Evolutionary conservation across 2,797 vertebrate species (phyloP).

Genomic region (Pangasius sanitwongsei): DNA sequence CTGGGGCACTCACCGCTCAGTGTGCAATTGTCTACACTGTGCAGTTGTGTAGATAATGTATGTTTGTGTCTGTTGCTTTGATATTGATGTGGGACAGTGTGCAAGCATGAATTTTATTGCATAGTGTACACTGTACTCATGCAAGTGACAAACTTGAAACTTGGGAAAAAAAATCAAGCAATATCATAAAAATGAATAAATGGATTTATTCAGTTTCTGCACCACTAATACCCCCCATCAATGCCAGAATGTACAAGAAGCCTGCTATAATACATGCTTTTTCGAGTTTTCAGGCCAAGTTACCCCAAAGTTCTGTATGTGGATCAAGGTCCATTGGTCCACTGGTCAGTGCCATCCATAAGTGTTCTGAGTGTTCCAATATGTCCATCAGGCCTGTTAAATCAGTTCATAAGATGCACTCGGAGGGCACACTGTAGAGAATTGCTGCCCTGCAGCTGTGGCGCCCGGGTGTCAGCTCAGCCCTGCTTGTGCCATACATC

Average conservation of each 20-base stretch:
- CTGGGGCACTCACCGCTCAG: background rate
- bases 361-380: constrained; percentile 22
- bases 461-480: constrained; percentile 28
- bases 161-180: no score
- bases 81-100: background rate
- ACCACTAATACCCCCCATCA: background rate
- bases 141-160: background rate
- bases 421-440: constrained; percentile 15
- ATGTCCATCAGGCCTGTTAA: constrained; percentile 38
- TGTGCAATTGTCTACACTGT: no score
- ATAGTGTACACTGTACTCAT: background rate
- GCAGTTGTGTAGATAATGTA: no score
- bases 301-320: constrained; percentile 34
- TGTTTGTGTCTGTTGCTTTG: no score
- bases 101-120: background rate
- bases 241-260: constrained; percentile 22
- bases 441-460: constrained; percentile 28
- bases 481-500: constrained; percentile 54
- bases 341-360: background rate
- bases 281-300: background rate
- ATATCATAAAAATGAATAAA: background rate
- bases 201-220: background rate
- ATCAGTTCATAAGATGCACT: constrained; percentile 41
- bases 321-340: background rate
- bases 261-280: constrained; percentile 7